phyloP scores from a whole-genome alignment of 2,888 invertebrate genomes.

The Bimastos eiseni region DNA sequence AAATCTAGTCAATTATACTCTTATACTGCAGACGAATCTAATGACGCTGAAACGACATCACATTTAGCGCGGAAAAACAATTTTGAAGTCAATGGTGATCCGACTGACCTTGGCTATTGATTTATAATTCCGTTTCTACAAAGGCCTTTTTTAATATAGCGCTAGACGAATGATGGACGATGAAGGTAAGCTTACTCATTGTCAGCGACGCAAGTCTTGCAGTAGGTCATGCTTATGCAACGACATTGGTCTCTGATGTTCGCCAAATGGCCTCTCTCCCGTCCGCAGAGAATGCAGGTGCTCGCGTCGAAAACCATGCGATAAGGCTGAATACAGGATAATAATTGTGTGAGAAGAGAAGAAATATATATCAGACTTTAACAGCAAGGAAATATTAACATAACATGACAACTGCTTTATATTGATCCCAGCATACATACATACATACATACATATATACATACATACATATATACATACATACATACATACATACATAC shows the following conservation, averaged over 20 bases:
- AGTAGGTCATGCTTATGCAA: slow-evolving; percentile 58
- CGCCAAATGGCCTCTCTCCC: slow-evolving; percentile 56
- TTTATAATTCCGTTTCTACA: no score
- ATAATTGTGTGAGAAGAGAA: no score
- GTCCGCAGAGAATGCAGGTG: slow-evolving; percentile 59
- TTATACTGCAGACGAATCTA: no score
- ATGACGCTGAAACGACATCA: no score
- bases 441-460: slow-evolving; percentile 20
- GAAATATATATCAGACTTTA: no score
- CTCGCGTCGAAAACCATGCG: slow-evolving; percentile 55
- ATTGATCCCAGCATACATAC: not conserved
- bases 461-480: not conserved
- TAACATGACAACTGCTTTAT: not conserved
- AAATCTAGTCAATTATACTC: no score
- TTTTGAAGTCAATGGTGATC: no score
- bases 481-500: slow-evolving; percentile 20
- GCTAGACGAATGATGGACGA: no score
- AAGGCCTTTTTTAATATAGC: no score
- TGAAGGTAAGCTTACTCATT: slow-evolving; percentile 50
- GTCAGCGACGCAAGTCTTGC: slow-evolving; percentile 52
- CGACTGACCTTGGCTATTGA: no score
- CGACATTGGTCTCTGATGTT: slow-evolving; percentile 57
- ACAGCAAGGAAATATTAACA: no score
- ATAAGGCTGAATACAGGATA: slow-evolving; percentile 52
- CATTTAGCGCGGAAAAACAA: no score